Percentiles rank a stretch among this genome's conserved stretches.
Evolutionary conservation across 2,113 vertebrate genomes (phyloP).

Genomic region (Pyxicephalus adspersus): DNA sequence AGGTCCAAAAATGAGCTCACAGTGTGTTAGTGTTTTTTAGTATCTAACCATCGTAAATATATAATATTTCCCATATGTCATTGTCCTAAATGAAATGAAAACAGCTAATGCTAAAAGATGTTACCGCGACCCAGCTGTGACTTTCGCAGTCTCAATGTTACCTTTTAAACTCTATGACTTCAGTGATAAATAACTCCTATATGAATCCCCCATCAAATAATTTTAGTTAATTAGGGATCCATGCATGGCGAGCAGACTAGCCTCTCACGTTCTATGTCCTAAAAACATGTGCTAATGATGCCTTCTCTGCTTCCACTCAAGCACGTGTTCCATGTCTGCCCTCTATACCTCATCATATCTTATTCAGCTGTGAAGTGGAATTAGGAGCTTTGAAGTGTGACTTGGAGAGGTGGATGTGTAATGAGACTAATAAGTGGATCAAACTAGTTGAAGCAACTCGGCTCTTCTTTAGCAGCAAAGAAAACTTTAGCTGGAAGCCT

Average conservation of each 20-base stretch:
- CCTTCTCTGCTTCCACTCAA: constrained; percentile 19
- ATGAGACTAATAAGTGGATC: constrained; percentile 64
- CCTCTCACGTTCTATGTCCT: constrained; percentile 5
- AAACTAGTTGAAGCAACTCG: constrained; percentile 66
- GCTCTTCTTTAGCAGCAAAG: constrained; percentile 61
- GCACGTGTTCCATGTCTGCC: constrained; percentile 35
- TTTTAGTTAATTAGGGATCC: constrained; percentile 24
- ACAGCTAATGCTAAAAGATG: neutral
- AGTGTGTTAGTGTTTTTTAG: too few species aligned
- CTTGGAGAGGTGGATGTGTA: constrained; percentile 64
- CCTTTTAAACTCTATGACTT: neutral
- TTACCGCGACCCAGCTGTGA: neutral
- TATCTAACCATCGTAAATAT: too few species aligned
- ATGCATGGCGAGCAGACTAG: neutral
- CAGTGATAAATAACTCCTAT: neutral
- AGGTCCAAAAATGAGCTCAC: too few species aligned
- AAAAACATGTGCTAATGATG: constrained; percentile 36
- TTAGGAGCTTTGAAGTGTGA: constrained; percentile 68
- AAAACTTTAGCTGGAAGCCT: constrained; percentile 60
- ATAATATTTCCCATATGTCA: too few species aligned
- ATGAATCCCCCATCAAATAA: neutral
- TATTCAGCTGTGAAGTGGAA: constrained; percentile 47
- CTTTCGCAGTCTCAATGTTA: neutral
- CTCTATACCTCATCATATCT: constrained; percentile 39
- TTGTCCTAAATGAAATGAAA: too few species aligned